Evolutionary conservation across 2,888 invertebrate genomes (phyloP).

Genomic region (Epinotia ramella): DNA sequence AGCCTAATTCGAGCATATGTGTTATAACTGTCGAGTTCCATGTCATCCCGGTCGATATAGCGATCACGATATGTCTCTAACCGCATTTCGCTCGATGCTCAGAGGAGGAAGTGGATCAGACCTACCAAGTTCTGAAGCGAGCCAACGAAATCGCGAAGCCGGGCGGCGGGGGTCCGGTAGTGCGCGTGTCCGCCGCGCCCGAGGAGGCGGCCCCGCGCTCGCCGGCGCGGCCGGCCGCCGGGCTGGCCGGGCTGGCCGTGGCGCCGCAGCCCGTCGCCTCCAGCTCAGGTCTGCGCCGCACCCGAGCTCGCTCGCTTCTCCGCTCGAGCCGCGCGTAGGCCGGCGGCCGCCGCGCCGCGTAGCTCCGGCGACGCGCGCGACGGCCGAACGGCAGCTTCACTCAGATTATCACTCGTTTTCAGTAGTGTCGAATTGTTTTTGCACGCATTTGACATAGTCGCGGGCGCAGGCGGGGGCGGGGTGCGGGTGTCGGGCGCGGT

Average conservation of each 20-base stretch:
- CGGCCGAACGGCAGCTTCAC: slow-evolving; percentile 73
- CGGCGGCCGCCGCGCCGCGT: slow-evolving; percentile 60
- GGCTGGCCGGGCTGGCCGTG: slow-evolving; percentile 84
- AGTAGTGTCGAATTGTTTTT: slow-evolving; percentile 79
- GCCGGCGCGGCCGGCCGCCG: slow-evolving; percentile 75
- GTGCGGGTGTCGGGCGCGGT: slow-evolving; percentile 65
- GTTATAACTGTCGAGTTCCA: slow-evolving; percentile 51
- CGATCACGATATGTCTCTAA: slow-evolving; percentile 65
- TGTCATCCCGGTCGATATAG: slow-evolving; percentile 52
- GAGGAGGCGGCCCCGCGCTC: slow-evolving; percentile 76
- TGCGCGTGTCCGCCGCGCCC: slow-evolving; percentile 73
- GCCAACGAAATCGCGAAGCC: slow-evolving; percentile 93
- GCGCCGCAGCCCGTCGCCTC: slow-evolving; percentile 88
- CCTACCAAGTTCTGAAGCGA: slow-evolving; percentile 97
- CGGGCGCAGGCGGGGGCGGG: slow-evolving; percentile 75
- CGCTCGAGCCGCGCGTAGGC: slow-evolving; percentile 76
- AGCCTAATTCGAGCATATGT: slow-evolving; percentile 51
- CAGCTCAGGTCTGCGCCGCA: slow-evolving; percentile 88
- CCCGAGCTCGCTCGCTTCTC: slow-evolving; percentile 75
- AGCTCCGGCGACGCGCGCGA: slow-evolving; percentile 50
- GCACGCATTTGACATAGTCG: slow-evolving; percentile 78
- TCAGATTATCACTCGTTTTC: slow-evolving; percentile 77
- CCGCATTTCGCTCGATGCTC: slow-evolving; percentile 79
- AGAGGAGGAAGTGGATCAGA: slow-evolving; percentile 93
- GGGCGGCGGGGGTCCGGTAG: slow-evolving; percentile 81